phyloP scores from a whole-genome alignment of 2,797 vertebrate species.

The Discoglossus pictus region DNA sequence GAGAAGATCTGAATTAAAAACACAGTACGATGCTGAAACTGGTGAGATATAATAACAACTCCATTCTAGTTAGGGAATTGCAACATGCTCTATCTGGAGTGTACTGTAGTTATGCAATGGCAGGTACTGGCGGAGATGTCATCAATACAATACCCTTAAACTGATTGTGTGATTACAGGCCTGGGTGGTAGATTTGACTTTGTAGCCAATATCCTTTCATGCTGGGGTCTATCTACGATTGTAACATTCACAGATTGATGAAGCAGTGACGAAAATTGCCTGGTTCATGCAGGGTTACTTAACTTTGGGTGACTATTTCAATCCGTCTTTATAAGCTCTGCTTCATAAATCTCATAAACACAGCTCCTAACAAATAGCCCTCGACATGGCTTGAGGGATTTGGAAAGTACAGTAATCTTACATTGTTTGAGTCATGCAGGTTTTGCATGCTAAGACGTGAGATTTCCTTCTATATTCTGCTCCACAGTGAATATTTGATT shows the following conservation, averaged over 20 bases:
- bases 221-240: constrained; percentile 8
- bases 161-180: constrained; percentile 25
- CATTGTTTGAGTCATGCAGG: background rate
- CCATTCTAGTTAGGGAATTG: background rate
- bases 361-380: constrained; percentile 3
- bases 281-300: background rate
- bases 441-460: background rate
- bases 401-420: background rate
- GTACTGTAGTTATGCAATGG: too few relatives aligned
- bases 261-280: background rate
- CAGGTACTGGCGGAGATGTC: background rate
- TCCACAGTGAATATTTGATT: too few relatives aligned
- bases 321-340: background rate
- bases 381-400: background rate
- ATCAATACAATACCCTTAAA: background rate
- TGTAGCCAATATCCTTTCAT: background rate
- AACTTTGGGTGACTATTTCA: constrained; percentile 5
- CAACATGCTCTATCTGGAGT: too few relatives aligned
- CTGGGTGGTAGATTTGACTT: constrained; percentile 15
- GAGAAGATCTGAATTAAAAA: constrained; percentile 13
- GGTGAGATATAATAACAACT: background rate
- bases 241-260: constrained; percentile 27
- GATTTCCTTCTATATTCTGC: background rate
- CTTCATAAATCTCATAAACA: constrained; percentile 20
- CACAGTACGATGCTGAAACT: background rate